phyloP scores from a whole-genome alignment of 2,113 vertebrate genomes.

The Saccopteryx bilineata region DNA sequence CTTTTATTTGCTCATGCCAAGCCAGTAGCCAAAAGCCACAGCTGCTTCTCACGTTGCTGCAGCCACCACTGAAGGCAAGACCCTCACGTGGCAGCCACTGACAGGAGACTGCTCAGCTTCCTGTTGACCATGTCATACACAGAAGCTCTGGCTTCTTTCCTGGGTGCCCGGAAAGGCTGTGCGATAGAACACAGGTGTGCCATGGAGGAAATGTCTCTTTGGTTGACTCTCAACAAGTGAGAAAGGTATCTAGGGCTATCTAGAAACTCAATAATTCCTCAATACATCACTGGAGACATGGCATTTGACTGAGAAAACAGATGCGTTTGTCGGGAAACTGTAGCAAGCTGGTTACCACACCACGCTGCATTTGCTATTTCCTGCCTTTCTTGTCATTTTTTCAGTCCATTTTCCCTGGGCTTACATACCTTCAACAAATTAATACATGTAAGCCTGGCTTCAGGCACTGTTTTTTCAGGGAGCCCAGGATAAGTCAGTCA shows the following conservation, averaged over 20 bases:
- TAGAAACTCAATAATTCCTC: not conserved
- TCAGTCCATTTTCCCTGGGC: not conserved
- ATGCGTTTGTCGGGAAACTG: not conserved
- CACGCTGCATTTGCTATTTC: not conserved
- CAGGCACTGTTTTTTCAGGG: not conserved
- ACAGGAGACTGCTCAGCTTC: not conserved
- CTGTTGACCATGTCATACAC: not conserved
- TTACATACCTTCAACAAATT: not conserved
- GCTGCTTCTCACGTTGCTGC: not conserved
- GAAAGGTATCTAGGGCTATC: not conserved
- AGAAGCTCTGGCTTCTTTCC: not conserved
- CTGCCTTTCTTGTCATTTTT: not conserved
- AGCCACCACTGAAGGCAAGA: not conserved
- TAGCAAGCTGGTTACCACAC: not conserved
- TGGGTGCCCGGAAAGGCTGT: not conserved
- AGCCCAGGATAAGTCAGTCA: not conserved
- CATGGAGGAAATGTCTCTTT: not conserved
- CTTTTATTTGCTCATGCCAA: not conserved
- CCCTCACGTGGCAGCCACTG: not conserved
- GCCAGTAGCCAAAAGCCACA: not conserved
- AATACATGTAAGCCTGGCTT: not conserved
- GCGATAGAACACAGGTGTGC: not conserved
- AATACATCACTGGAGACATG: not conserved
- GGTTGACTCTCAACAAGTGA: not conserved
- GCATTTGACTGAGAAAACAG: slow-evolving; percentile 1